A percentile compares a stretch with the other conserved stretches of the same genome.
Conservation (phyloP, 37 sponge, comb jelly and placozoan genomes). For the Trichoplax adhaerens region DNA sequence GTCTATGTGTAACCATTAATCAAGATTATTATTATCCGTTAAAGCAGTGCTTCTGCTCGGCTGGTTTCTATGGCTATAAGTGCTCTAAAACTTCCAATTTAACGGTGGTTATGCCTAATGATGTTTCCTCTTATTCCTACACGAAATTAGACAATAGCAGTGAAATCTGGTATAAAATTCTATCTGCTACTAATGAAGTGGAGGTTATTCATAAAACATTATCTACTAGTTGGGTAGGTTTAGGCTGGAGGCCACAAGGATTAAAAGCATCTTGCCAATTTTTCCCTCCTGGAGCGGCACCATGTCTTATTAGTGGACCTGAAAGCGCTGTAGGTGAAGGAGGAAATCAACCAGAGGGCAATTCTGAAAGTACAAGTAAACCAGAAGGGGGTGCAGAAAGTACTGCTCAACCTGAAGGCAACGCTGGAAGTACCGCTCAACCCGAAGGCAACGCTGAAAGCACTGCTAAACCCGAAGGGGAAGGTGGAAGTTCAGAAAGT, state of each 20-base stretch:
- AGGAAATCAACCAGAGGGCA: conserved; percentile 7
- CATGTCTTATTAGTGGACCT: too few relatives aligned
- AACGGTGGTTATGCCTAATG: too few relatives aligned
- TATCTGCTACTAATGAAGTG: too few relatives aligned
- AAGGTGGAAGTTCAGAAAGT: neutral
- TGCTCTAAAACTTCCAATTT: conserved; percentile 15
- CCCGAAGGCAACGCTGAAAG: conserved; percentile 10
- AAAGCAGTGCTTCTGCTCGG: conserved; percentile 40
- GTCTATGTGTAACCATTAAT: conserved; percentile 27
- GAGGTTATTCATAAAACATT: too few relatives aligned
- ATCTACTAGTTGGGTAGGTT: too few relatives aligned
- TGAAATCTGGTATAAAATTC: too few relatives aligned
- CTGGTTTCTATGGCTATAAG: conserved; percentile 35
- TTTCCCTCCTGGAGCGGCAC: too few relatives aligned
- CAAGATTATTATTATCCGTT: conserved; percentile 19
- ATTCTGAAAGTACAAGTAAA: conserved; percentile 14
- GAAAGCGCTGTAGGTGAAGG: conserved; percentile 16
- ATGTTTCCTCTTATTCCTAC: too few relatives aligned
- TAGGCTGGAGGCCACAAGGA: too few relatives aligned
- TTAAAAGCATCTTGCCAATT: too few relatives aligned
- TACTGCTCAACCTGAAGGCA: neutral
- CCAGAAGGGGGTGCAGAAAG: conserved; percentile 21
- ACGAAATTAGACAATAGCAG: too few relatives aligned
- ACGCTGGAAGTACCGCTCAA: neutral
- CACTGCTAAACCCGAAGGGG: neutral